Conservation (phyloP, 1,140 invertebrate species). For the Latrodectus geometricus region DNA sequence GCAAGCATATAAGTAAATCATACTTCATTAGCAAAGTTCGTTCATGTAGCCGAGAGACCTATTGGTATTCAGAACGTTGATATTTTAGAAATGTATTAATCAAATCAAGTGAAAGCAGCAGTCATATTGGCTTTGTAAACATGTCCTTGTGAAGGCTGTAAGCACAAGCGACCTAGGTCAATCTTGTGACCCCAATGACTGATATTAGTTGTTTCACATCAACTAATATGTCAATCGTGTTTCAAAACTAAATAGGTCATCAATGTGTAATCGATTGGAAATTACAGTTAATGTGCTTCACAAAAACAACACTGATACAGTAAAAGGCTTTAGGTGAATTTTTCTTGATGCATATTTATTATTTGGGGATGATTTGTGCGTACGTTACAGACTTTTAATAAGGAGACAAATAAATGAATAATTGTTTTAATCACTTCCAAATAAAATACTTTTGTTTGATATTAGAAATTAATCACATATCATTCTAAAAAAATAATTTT, state of each 20-base stretch:
- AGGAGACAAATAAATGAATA: no score
- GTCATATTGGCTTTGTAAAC: not conserved
- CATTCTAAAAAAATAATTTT: no score
- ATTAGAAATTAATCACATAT: no score
- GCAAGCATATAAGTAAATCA: no score
- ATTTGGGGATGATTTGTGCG: no score
- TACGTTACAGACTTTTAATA: no score
- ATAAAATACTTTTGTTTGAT: no score
- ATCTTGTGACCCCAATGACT: constrained; percentile 41
- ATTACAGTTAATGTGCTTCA: not conserved
- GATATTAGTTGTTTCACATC: constrained; percentile 15
- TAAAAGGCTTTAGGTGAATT: no score
- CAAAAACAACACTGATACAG: not conserved
- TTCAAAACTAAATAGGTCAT: not conserved
- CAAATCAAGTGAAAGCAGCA: not conserved
- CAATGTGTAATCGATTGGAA: not conserved
- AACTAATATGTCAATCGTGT: not conserved
- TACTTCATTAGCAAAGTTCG: no score
- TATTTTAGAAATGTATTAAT: not conserved
- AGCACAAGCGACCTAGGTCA: constrained; percentile 22
- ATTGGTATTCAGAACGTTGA: not conserved
- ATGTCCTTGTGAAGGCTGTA: constrained; percentile 46
- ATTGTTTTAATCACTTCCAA: no score
- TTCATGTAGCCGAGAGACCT: not conserved
- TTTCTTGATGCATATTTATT: no score